Evolutionary conservation across 2,888 invertebrate species (phyloP), one percentile per base, ranked within the genome.

Genomic region (Lordiphosa andalusiaca): DNA sequence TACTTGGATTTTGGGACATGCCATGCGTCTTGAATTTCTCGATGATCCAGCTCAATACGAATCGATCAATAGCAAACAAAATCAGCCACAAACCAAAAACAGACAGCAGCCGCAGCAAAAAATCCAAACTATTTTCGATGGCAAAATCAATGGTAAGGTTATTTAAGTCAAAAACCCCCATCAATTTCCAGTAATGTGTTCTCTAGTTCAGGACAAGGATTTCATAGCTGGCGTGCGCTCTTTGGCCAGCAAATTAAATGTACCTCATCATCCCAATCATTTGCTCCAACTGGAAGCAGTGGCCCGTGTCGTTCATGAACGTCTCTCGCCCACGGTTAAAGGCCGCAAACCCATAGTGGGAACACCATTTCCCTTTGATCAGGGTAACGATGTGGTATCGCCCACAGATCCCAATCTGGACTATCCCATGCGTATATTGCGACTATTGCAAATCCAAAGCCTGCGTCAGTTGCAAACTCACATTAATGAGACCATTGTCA

Each of bases 401-500:
- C 93, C 93, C 82, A 92, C 92, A 25, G 94, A 95, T 85, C 88
- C 91, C 2, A 91, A 91, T 7, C 84, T 95, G 38, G 93, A 94
- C 68, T 92, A 93, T 74, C 94, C 95, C 2, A 94, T 94, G 1
- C 95, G 95, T 88, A 92, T 95, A 52, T 90, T 97, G 53, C 91
- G 95, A 40, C 91, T 97, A 38, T 88, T 95, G 41, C 94, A 94
- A 87, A 92, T 95, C 41, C 89, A 89, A 71, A 89, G 87, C 50
- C 65, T 89, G 1, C 88, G 90, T 0, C 73, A 89, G 67, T 91
- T 99, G 48, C 99, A 99, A 89, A 98, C 97, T 0, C 93, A 92
- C 82, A 97, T 98, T 49, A 99, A 99, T 89, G 96, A 98, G 89
- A 93, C 96, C 1, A 94, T 99, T 71, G 99, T 98, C 1, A 92